These are phyloP conservation scores for Pseudocheirus occidentalis DNA, from an alignment of 2,797 vertebrate species.

Conservation along the genomic window DNA sequence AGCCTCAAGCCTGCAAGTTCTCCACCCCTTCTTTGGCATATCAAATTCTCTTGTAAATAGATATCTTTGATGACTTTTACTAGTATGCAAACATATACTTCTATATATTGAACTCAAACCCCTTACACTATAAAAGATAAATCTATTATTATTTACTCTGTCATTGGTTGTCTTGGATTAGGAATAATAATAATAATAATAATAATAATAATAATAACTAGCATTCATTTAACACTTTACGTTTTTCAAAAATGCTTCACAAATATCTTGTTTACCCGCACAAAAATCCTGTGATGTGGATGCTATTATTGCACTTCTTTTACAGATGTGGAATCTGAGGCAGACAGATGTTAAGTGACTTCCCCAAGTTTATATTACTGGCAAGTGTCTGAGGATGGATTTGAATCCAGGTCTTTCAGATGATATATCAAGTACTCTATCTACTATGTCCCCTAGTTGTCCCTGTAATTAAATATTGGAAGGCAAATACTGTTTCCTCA, in stretches of 20 bases:
- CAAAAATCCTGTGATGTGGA: background rate
- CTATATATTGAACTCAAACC: background rate
- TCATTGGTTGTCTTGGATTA: background rate
- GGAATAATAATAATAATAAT: too few relatives aligned
- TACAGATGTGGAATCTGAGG: background rate
- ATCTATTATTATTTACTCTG: background rate
- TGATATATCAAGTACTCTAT: background rate
- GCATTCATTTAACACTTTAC: background rate
- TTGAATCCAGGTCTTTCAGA: too few relatives aligned
- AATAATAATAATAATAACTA: too few relatives aligned
- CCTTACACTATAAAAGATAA: background rate
- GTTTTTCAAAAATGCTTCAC: background rate
- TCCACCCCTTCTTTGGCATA: background rate
- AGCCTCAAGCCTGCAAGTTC: too few relatives aligned
- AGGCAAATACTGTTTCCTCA: background rate
- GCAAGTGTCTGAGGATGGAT: background rate
- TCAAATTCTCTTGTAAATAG: background rate
- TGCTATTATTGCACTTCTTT: background rate
- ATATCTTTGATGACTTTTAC: background rate
- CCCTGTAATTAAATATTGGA: background rate
- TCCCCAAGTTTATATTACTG: background rate
- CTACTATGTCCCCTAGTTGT: background rate
- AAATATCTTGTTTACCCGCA: background rate
- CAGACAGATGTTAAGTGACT: background rate
- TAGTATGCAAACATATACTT: background rate